Evolutionary conservation across 2,888 invertebrate species (phyloP).

Genomic region (Leptinotarsa haldemani): DNA sequence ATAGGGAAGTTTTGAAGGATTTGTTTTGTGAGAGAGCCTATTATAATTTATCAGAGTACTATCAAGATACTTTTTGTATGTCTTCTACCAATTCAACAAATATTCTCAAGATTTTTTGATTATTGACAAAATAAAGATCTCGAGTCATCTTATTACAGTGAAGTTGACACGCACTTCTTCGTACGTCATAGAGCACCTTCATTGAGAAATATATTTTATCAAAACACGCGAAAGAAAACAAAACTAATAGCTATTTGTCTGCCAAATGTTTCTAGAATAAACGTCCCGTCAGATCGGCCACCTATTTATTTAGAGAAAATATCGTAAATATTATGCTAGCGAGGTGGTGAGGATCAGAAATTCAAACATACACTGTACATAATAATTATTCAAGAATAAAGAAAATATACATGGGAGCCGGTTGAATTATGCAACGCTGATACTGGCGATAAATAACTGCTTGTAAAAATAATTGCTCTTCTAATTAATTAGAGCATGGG

Average conservation of each 20-base stretch:
- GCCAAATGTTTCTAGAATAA: constrained; percentile 29
- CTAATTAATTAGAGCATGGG: constrained; percentile 35
- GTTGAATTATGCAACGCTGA: constrained; percentile 40
- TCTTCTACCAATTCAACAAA: too few species aligned
- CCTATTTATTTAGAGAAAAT: constrained; percentile 42
- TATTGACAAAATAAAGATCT: too few species aligned
- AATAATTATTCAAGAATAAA: constrained; percentile 44
- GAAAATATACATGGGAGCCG: constrained; percentile 41
- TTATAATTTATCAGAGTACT: too few species aligned
- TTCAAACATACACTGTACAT: constrained; percentile 40
- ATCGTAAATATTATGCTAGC: constrained; percentile 42
- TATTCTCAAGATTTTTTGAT: too few species aligned
- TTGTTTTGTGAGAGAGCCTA: too few species aligned
- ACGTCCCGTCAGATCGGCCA: constrained; percentile 32
- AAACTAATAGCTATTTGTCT: constrained; percentile 19
- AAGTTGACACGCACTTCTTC: neutral
- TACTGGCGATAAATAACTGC: constrained; percentile 25
- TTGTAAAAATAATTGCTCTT: constrained; percentile 40
- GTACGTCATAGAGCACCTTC: neutral
- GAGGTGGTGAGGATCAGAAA: constrained; percentile 40
- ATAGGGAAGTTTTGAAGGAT: too few species aligned
- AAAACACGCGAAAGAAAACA: neutral
- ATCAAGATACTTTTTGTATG: too few species aligned
- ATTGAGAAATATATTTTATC: constrained; percentile 4
- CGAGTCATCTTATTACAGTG: too few species aligned